A percentile compares a stretch with the other conserved stretches of the same genome.
Evolutionary conservation across 2,888 invertebrate species (phyloP).

Genomic region (Drosophila hamatofila): DNA sequence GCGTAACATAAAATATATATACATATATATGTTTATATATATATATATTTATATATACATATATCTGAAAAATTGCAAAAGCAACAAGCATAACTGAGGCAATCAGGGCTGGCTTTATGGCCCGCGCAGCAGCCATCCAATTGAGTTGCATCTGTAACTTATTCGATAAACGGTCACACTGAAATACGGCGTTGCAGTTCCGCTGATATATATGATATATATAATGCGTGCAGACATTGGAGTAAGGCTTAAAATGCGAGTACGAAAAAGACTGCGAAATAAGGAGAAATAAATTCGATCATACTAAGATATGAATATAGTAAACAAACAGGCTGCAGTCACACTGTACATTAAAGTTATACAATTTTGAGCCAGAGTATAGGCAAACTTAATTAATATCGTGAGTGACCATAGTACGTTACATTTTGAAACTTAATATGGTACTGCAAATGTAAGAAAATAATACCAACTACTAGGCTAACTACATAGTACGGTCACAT

Average conservation of each 20-base stretch:
- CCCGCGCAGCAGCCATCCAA: not conserved
- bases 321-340: not conserved
- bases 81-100: slow-evolving; percentile 18
- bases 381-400: not conserved
- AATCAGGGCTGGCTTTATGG: slow-evolving; percentile 41
- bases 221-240: too few relatives aligned
- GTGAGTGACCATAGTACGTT: too few relatives aligned
- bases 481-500: too few relatives aligned
- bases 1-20: slow-evolving; percentile 30
- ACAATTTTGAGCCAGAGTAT: not conserved
- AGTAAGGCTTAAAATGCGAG: too few relatives aligned
- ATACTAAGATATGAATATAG: not conserved
- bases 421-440: too few relatives aligned
- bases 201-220: not conserved
- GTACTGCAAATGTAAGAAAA: too few relatives aligned
- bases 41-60: not conserved
- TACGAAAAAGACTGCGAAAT: too few relatives aligned
- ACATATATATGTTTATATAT: not conserved
- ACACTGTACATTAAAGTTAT: not conserved
- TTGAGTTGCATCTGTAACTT: not conserved
- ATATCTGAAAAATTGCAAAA: not conserved
- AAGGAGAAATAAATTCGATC: not conserved
- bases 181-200: not conserved
- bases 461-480: too few relatives aligned
- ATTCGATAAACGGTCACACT: slow-evolving; percentile 6